A percentile compares a stretch with the other conserved stretches of the same genome.
phyloP scores from a whole-genome alignment of 2,113 vertebrate genomes.

The Scomber colias region DNA sequence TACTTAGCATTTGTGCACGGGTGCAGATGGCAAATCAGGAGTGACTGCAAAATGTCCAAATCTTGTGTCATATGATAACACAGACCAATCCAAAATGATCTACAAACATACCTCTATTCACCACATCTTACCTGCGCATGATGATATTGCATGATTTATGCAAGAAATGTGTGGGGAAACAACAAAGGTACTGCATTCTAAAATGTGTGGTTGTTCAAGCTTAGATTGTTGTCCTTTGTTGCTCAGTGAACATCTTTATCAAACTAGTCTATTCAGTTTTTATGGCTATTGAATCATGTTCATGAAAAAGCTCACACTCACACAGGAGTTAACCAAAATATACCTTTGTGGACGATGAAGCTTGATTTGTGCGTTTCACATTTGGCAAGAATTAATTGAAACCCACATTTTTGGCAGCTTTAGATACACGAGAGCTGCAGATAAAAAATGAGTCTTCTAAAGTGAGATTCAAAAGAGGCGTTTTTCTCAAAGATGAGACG shows the following conservation, averaged over 20 bases:
- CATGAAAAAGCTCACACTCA: neutral
- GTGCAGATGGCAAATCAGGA: constrained; percentile 48
- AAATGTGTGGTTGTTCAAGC: neutral
- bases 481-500: constrained; percentile 42
- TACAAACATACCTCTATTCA: neutral
- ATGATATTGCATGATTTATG: neutral
- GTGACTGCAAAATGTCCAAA: constrained; percentile 21
- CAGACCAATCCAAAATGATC: constrained; percentile 1
- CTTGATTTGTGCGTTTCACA: constrained; percentile 38
- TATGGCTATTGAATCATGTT: neutral
- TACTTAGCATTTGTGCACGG: constrained; percentile 18
- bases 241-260: neutral
- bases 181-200: neutral
- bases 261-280: constrained; percentile 1
- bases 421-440: constrained; percentile 32
- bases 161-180: neutral
- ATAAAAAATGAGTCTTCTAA: constrained; percentile 12
- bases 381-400: constrained; percentile 40
- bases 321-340: constrained; percentile 19
- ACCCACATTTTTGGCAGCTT: constrained; percentile 20
- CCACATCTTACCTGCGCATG: neutral
- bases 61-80: constrained; percentile 6
- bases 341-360: neutral
- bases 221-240: neutral
- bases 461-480: constrained; percentile 50